Percentiles rank a stretch among this genome's conserved stretches.
phyloP scores from a whole-genome alignment of 2,888 invertebrate genomes.

The Galerucella pusilla region DNA sequence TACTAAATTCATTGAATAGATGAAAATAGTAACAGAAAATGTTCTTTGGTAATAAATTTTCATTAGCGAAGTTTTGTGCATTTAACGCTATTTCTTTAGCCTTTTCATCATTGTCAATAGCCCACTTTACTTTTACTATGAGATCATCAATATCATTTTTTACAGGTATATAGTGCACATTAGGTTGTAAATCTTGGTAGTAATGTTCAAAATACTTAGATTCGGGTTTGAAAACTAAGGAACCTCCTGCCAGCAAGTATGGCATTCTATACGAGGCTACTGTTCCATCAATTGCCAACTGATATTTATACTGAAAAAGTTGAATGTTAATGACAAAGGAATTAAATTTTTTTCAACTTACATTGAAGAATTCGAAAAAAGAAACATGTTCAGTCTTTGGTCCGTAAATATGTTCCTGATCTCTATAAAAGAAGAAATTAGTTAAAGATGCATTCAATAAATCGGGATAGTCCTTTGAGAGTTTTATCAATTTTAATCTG shows the following conservation, averaged over 20 bases:
- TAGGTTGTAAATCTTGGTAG: slow-evolving; percentile 80
- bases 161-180: slow-evolving; percentile 86
- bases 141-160: slow-evolving; percentile 84
- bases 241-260: slow-evolving; percentile 88
- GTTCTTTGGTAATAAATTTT: slow-evolving; percentile 84
- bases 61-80: slow-evolving; percentile 77
- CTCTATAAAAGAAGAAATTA: slow-evolving; percentile 94
- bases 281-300: slow-evolving; percentile 93
- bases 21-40: slow-evolving; percentile 89
- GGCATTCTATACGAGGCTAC: slow-evolving; percentile 96
- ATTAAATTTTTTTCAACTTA: slow-evolving; percentile 65
- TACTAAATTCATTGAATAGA: slow-evolving; percentile 82
- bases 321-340: slow-evolving; percentile 28
- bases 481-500: slow-evolving; percentile 82
- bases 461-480: slow-evolving; percentile 80
- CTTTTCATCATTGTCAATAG: slow-evolving; percentile 75
- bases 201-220: slow-evolving; percentile 97
- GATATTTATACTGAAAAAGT: slow-evolving; percentile 88
- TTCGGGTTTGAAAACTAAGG: slow-evolving; percentile 90
- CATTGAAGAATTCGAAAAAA: slow-evolving; percentile 94
- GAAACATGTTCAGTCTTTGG: slow-evolving; percentile 86
- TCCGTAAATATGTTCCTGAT: slow-evolving; percentile 86
- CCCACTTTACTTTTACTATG: slow-evolving; percentile 82
- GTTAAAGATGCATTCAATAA: slow-evolving; percentile 92
- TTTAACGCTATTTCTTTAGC: slow-evolving; percentile 74